Evolutionary conservation across 92 coral and sea anemone species (phyloP), one percentile per base, ranked within the genome.

Genomic region (Metridium senile): DNA sequence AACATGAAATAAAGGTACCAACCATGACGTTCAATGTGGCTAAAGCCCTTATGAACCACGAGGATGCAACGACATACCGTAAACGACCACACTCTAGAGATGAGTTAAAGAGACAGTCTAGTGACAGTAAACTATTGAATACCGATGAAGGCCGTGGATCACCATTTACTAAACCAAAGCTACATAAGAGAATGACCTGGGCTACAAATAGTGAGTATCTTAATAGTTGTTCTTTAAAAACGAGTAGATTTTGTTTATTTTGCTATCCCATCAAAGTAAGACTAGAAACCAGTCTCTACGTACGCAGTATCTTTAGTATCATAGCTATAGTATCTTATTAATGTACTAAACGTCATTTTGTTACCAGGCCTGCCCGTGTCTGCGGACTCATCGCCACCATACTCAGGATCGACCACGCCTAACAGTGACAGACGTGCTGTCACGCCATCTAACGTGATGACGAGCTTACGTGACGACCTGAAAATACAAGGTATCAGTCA

Each of bases 401-500:
- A 64, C 23, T 87, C 91, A 31, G 85, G 91, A 26, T 74, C 72
- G 31, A 68, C 80, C 61, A 78, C 91, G 18, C 91, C 92, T 26
- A 62, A 43, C 9, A 33, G 49, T 46, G 75, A 31, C 49, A 71
- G 74, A 33, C 71, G 79, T 8, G 11, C 86, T 6, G 70, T 80
- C 8, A 74, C 79, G 23, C 89, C 89, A 26, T 77, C 89, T 21
- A 72, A 35, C 56, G 31, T 78, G 20, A 71, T 67, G 18, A 52
- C 35, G 13, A 39, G 49, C 30, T 74, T 68, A 22, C 74, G 65
- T 16, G 75, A 85, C 19, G 93, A 88, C 82, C 75, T 88, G 76
- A 81, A 83, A 0, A 22, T 88, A 19, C 90, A 88, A 68, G 93
- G 89, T 88, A 57, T n/a, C n/a, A n/a, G n/a, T n/a, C n/a, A n/a